Conservation (phyloP, 2,888 invertebrate species). For the Lingula anatina region DNA sequence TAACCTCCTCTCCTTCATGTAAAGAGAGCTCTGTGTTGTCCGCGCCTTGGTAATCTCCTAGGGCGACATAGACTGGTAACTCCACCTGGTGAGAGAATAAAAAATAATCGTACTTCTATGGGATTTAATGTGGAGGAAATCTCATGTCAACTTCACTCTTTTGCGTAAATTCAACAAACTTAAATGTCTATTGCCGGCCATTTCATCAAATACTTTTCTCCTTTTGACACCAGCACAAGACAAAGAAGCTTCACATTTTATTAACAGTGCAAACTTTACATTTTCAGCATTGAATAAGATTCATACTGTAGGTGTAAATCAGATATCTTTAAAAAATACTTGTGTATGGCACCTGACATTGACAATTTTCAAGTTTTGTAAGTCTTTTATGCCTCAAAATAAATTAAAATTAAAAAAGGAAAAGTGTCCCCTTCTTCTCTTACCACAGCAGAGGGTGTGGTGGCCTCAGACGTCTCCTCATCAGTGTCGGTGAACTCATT, state of each 20-base stretch:
- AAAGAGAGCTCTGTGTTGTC: slow-evolving; percentile 86
- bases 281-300: background rate
- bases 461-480: no score
- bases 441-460: background rate
- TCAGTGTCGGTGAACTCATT: slow-evolving; percentile 70
- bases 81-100: slow-evolving; percentile 6
- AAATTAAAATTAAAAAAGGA: background rate
- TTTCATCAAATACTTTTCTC: no score
- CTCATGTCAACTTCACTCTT: background rate
- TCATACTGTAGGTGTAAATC: no score
- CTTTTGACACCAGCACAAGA: no score
- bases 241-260: no score
- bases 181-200: no score
- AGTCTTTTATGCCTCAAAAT: background rate
- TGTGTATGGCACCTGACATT: no score
- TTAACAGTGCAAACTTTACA: background rate
- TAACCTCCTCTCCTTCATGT: slow-evolving; percentile 83
- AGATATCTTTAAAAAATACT: no score
- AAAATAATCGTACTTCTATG: background rate
- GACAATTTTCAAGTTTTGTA: background rate
- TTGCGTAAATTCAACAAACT: no score
- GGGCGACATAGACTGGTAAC: slow-evolving; percentile 73
- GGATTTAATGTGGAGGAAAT: background rate
- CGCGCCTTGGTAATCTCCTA: slow-evolving; percentile 89
- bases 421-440: background rate